These are phyloP conservation scores for Cyrtodaria siliqua DNA, from an alignment of 2,888 invertebrate species.

Conservation along the genomic window DNA sequence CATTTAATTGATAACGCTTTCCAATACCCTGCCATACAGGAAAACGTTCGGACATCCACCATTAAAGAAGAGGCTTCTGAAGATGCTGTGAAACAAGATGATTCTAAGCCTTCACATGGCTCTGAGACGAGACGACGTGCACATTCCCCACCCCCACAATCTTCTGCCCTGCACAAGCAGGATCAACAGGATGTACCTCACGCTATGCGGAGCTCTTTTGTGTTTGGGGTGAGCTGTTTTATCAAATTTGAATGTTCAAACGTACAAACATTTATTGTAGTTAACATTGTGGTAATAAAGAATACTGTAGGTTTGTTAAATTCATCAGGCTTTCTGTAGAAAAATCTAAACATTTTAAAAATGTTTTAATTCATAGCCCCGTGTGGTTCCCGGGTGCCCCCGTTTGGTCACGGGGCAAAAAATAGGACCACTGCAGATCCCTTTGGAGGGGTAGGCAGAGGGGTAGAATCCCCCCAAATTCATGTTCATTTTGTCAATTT, in stretches of 20 bases:
- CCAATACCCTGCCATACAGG: too few species aligned
- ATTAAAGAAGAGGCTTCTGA: constrained; percentile 14
- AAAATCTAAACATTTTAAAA: too few species aligned
- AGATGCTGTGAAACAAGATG: background rate
- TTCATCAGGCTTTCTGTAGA: too few species aligned
- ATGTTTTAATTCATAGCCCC: too few species aligned
- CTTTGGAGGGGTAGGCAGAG: too few species aligned
- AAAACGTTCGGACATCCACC: constrained; percentile 4
- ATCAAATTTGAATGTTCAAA: background rate
- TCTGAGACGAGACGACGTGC: constrained; percentile 13
- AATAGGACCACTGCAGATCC: too few species aligned
- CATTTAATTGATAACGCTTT: too few species aligned
- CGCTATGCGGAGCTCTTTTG: constrained; percentile 82
- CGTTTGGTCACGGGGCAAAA: too few species aligned
- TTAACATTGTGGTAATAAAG: background rate
- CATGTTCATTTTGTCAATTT: too few species aligned
- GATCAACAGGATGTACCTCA: constrained; percentile 68
- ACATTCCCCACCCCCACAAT: constrained; percentile 27
- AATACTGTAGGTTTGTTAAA: too few species aligned
- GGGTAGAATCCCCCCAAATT: too few species aligned
- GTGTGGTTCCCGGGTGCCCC: too few species aligned
- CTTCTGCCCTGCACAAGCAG: background rate
- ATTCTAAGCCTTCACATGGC: constrained; percentile 16
- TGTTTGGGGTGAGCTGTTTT: constrained; percentile 78
- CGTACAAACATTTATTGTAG: background rate